phyloP scores from a whole-genome alignment of 2,113 vertebrate genomes.

The Zosterops lateralis region DNA sequence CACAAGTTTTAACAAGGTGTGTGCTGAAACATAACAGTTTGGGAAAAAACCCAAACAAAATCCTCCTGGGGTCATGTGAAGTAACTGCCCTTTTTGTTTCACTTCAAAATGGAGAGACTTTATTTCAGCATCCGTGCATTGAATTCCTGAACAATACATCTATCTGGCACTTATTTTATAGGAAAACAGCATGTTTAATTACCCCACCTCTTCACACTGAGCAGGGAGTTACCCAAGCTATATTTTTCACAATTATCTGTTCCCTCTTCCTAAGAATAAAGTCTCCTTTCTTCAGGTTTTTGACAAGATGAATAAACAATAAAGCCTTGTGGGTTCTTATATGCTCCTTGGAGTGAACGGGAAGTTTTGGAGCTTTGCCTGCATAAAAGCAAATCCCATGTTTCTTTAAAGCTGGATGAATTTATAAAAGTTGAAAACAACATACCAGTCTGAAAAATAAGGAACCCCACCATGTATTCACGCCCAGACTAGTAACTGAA shows the following conservation, averaged over 20 bases:
- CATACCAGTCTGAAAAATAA: background rate
- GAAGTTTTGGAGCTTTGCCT: background rate
- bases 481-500: background rate
- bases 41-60: background rate
- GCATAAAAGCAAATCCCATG: background rate
- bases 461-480: background rate
- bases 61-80: conserved; percentile 18
- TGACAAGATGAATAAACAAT: conserved; percentile 32
- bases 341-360: background rate
- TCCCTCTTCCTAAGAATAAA: conserved; percentile 1
- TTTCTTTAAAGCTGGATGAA: background rate
- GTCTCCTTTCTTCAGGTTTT: background rate
- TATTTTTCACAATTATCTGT: conserved; percentile 28
- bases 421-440: background rate
- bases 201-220: background rate
- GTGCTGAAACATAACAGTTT: background rate
- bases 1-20: conserved; percentile 2
- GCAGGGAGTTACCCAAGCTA: background rate
- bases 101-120: background rate
- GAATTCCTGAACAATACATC: conserved; percentile 25
- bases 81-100: conserved; percentile 1
- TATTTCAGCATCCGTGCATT: background rate
- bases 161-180: conserved; percentile 14
- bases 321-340: background rate
- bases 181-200: conserved; percentile 17